Evolutionary conservation across 2,888 invertebrate species (phyloP), one percentile per base, ranked within the genome.

Genomic region (Gastrophysa polygoni): DNA sequence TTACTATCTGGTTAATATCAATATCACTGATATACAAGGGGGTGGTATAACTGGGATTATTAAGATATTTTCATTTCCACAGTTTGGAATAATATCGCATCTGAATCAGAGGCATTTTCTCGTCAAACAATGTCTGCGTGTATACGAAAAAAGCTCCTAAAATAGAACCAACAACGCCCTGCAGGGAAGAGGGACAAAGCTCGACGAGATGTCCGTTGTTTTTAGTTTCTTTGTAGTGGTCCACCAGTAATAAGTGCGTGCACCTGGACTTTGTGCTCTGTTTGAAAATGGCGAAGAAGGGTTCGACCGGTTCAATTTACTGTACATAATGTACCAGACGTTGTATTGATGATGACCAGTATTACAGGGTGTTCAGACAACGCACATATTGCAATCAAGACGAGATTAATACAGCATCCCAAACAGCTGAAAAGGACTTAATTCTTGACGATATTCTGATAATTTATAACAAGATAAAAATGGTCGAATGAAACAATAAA

Each of bases 231-330:
- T 70, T 68, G 65, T 71, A 63, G 64, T 68, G 62, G 61, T 63
- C 65, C 68, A 66, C 56, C 60, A 52, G 68, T 63, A 68, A 64
- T 64, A 63, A 66, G 58, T 60, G 62, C 66, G 64, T 38, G 14
- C 73, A 73, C 73, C 71, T 73, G 73, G 73, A 70, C 70, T 38
- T 32, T 5, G 66, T 62, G 59, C 64, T 64, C 67, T 68, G 61
- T 65, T 67, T 64, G 59, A 69, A 68, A 69, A 69, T 70, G 70
- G 71, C 68, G 66, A 60, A 57, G 44, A 68, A 69, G 69, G 71
- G 67, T 68, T 61, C 60, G 62, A 52, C 48, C 49, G 56, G 61
- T 58, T 67, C 56, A 67, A 67, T 67, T 67, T 60, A 67, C 60
- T 50, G 64, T 62, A 34, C 43, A 54, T 59, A 63, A 63, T 51